Base-by-base conservation (phyloP, 2,888 invertebrate species). In the Pristionchus arcanus region DNA sequence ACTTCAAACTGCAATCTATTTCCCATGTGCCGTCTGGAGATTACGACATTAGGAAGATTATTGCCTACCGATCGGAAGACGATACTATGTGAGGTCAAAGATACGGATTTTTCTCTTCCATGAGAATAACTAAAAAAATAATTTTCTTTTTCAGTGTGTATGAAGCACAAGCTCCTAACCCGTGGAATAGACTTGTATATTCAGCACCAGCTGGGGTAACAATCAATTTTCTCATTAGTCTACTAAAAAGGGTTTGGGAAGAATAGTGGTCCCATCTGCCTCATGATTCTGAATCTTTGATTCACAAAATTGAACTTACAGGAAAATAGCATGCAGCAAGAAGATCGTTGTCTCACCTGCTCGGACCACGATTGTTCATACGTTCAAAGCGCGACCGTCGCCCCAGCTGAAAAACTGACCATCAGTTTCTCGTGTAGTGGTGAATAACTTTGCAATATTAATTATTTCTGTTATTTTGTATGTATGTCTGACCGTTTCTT, bases 261-360 rank as follows among this genome's bases (percentile, higher is more conserved):
- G 42, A 42, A 42, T 3, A 42, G 42, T 42, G 42, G 42, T 5
- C 9, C 42, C 3, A 3, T 3, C 42, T 9, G 42, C 42, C 42
- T 42, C 42, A 42, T 3, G 19, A 74, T 34, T 37, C 19, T 74
- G 28, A 34, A 55, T 83, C 53, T 7, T 83, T 49, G 42, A 42
- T 42, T 42, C 42, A 42, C 42, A 49, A 1, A 28, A 19, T 28
- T 25, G 3, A 53, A 34, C 21, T 74, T 74, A 7, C 25, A 83
- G 55, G 83, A 28, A 53, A n/a, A 21, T 16, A 83, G 83, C n/a
- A 7, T 13, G n/a, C 13, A 53, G 0, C 34, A 49, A 28, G 28
- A n/a, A 53, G 83, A 83, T 53, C n/a, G n/a, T 4, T 83, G 83
- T 28, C 37, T 53, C 42, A 83, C 83, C 13, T 83, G 83, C 37